A percentile compares a stretch with the other conserved stretches of the same genome.
Conservation (phyloP, 2,797 vertebrate species). For the Carcharodon carcharias region DNA sequence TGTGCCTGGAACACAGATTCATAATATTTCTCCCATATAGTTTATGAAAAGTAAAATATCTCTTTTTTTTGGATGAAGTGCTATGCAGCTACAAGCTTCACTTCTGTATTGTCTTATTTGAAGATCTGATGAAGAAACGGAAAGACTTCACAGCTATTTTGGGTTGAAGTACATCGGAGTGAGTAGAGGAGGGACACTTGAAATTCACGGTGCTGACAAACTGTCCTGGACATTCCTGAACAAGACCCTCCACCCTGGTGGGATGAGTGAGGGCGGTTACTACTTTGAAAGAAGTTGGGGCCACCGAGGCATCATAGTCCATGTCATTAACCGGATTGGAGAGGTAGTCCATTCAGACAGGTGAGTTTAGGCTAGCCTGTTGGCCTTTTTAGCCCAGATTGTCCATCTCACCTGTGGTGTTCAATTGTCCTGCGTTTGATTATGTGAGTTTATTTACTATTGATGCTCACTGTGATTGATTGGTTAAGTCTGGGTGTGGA, state of each 20-base stretch:
- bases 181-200: slow-evolving; percentile 71
- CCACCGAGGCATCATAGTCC: slow-evolving; percentile 81
- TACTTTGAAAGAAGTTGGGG: slow-evolving; percentile 87
- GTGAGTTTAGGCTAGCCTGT: slow-evolving; percentile 50
- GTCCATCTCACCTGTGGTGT: not conserved
- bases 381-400: not conserved
- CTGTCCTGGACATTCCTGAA: slow-evolving; percentile 89
- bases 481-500: not conserved
- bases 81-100: not conserved
- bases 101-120: not conserved
- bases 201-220: slow-evolving; percentile 78
- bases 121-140: slow-evolving; percentile 68
- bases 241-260: slow-evolving; percentile 76
- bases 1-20: not conserved
- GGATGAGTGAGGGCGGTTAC: slow-evolving; percentile 76
- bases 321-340: slow-evolving; percentile 71
- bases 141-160: slow-evolving; percentile 71
- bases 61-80: not conserved
- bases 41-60: not conserved
- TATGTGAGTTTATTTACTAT: not conserved
- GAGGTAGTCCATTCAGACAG: slow-evolving; percentile 74
- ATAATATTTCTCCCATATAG: not conserved
- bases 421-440: not conserved
- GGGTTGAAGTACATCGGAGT: slow-evolving; percentile 85
- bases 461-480: not conserved